Base-by-base conservation (phyloP, 2,888 invertebrate species). In the Cylindroiulus punctatus region DNA sequence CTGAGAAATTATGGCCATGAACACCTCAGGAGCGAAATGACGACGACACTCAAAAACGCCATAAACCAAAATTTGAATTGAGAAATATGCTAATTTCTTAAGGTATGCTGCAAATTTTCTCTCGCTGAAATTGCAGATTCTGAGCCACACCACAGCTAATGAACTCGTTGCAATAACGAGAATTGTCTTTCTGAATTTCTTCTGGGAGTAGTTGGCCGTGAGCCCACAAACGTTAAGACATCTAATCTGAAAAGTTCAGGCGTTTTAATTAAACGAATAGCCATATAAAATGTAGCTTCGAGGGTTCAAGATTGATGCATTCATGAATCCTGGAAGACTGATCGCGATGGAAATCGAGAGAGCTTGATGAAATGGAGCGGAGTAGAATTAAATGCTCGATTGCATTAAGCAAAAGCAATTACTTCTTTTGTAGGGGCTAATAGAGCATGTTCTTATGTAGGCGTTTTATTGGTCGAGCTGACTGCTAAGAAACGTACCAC, bases 381-480 rank as follows among this genome's bases (percentile, higher is more conserved):
- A 76, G 76, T 76, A 44, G 76, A 76, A 30, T 76, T 30, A 76
- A 76, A 76, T 76, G 76, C 30, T 30, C 76, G 76, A 76, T 76
- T 76, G 76, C 76, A 76, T 76, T 76, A 76, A 76, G 76, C 76
- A 76, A 76, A 76, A 26, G 76, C 76, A 76, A 76, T 76, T 76
- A 76, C 76, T 76, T 76, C 76, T 76, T 76, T 76, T 30, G 76
- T 76, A 76, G 14, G 26, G 76, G 30, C 76, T 76, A 76, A 76
- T 76, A 76, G 76, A 26, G 76, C 76, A 76, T 30, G 76, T 76
- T 76, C 76, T 76, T 76, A 76, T 76, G 14, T 76, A 22, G 76
- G 76, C 30, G 76, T 76, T 76, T 76, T 76, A 76, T 76, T 7
- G 76, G 76, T 76, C 76, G 30, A 26, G 57, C 19, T 2, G 22